Conservation (phyloP, 2,113 vertebrate genomes). For the Cephalopholis sonnerati region DNA sequence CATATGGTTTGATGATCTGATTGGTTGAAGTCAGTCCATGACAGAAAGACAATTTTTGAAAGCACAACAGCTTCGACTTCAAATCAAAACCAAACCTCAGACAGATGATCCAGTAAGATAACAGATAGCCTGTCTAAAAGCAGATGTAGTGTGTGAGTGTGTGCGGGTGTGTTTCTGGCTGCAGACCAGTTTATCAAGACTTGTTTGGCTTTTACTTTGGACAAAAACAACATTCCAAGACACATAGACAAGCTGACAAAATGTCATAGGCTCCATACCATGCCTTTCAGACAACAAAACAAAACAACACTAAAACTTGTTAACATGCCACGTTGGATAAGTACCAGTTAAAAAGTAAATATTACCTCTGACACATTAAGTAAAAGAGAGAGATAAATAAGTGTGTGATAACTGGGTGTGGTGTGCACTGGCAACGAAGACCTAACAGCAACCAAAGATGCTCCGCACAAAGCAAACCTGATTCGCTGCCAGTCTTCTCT, state of each 20-base stretch:
- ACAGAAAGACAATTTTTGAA: too few relatives aligned
- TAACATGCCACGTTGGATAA: neutral
- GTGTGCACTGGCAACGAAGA: neutral
- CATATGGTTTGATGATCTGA: too few relatives aligned
- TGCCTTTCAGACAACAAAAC: neutral
- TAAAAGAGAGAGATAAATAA: neutral
- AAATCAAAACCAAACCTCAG: too few relatives aligned
- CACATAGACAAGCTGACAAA: neutral
- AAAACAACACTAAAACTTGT: neutral
- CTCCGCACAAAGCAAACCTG: neutral
- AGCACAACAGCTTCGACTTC: too few relatives aligned
- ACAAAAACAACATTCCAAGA: neutral
- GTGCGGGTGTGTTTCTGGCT: neutral
- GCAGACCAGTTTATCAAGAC: neutral
- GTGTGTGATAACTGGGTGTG: neutral
- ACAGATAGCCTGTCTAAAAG: too few relatives aligned
- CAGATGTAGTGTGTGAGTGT: too few relatives aligned
- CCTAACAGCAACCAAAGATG: neutral
- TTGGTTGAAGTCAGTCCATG: too few relatives aligned
- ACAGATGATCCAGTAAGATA: too few relatives aligned
- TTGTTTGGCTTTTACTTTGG: neutral
- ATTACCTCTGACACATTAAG: conserved; percentile 9
- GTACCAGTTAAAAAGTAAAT: neutral
- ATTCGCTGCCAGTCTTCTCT: conserved; percentile 19
- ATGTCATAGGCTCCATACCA: too few relatives aligned